Evolutionary conservation across 2,797 vertebrate species (phyloP), one percentile per base, ranked within the genome.

Genomic region (Vespertilio murinus): DNA sequence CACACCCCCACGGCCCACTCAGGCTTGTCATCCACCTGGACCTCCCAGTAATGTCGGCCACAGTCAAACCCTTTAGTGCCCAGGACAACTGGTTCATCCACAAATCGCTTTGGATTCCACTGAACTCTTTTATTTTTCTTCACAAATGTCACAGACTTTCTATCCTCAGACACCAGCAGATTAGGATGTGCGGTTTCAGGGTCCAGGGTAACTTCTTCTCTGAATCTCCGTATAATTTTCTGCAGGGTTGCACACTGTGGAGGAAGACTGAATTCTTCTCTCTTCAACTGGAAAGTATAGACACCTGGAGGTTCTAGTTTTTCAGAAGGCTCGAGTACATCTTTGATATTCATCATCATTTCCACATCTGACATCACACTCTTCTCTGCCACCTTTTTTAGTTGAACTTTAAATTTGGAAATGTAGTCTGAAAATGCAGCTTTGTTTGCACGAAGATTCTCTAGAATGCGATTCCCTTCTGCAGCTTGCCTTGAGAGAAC

Each of bases 31-130:
- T 28, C 54, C 38, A 80, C 61, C 65, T 54, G 75, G 1, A 79
- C 20, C n/a, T 95, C 85, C 87, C 71, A 94, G 82, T 85, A 80
- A 73, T 80, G 65, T 12, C 23, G 38, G 79, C 92, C 86, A 30
- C 23, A 52, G 11, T 33, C 4, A 52, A 82, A 94, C 56, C 59
- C 75, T 82, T 92, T 35, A 13, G 79, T 59, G 59, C 70, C 45
- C 61, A 93, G 79, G 61, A 80, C 30, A 22, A 65, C 38, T 8
- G 83, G 54, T 33, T 89, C 70, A 13, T 14, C 54, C n/a, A 25
- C 25, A 78, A 78, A 82, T 78, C 56, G 59, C 69, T 88, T 73
- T 28, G 49, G 13, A 79, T 79, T 65, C 18, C 14, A 49, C 45
- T 8, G 47, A 8, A n/a, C 4, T 42, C 79, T 73, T 9, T 67